Evolutionary conservation across 2,113 vertebrate species (phyloP).

Genomic region (Bubo blakistoni): DNA sequence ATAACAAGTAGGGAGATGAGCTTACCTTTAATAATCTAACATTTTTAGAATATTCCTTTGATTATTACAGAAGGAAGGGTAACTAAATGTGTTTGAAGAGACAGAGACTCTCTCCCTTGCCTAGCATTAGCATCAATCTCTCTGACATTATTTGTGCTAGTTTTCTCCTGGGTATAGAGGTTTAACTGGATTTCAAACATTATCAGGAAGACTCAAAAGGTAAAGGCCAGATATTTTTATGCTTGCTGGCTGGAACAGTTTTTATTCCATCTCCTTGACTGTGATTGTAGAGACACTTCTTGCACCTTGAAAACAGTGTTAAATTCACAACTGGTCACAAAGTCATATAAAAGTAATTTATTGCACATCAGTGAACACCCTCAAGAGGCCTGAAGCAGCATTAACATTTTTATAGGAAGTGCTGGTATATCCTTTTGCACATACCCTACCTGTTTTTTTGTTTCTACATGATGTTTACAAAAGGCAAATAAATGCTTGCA

Average conservation of each 20-base stretch:
- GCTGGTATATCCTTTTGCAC: background rate
- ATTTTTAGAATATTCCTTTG: background rate
- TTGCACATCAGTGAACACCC: background rate
- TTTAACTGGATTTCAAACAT: conserved; percentile 20
- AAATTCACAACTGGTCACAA: conserved; percentile 19
- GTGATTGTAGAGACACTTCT: background rate
- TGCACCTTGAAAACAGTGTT: conserved; percentile 12
- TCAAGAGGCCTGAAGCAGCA: background rate
- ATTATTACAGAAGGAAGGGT: background rate
- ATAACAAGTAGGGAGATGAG: background rate
- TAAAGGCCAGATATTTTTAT: conserved; percentile 35
- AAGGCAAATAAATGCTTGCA: background rate
- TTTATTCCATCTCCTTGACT: background rate
- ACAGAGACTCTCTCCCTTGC: background rate
- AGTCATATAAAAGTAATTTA: conserved; percentile 24
- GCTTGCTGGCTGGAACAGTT: background rate
- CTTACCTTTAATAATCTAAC: background rate
- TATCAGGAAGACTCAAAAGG: background rate
- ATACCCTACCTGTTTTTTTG: background rate
- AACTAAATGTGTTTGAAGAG: background rate
- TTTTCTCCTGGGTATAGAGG: background rate
- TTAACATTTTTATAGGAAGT: conserved; percentile 2
- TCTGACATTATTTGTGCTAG: conserved; percentile 12
- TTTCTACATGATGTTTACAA: background rate
- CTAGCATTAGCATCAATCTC: conserved; percentile 9